phyloP scores from a whole-genome alignment of 2,797 vertebrate genomes.

The Rhincodon typus region DNA sequence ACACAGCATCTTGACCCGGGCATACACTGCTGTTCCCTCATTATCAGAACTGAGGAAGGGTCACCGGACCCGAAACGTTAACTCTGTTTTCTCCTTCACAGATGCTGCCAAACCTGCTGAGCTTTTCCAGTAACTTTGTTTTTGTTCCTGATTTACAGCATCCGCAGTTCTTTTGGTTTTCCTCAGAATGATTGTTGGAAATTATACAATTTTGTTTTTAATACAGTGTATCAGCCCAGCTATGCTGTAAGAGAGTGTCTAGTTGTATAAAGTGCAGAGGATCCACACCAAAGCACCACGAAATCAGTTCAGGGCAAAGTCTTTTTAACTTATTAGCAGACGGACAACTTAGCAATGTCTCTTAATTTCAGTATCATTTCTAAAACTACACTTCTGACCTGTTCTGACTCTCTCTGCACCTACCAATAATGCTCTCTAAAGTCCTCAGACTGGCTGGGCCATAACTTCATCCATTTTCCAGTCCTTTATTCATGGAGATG shows the following conservation, averaged over 20 bases:
- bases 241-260: neutral
- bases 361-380: neutral
- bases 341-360: neutral
- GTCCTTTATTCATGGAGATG: neutral
- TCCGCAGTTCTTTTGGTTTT: neutral
- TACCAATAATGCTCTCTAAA: too few species aligned
- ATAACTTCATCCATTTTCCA: too few species aligned
- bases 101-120: too few species aligned
- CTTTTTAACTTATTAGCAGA: neutral
- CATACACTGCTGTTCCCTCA: neutral
- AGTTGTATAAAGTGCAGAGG: neutral
- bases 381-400: neutral
- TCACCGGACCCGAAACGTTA: too few species aligned
- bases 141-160: too few species aligned
- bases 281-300: neutral
- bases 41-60: too few species aligned
- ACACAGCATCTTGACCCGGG: neutral
- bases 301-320: neutral
- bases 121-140: too few species aligned
- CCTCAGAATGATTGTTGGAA: neutral
- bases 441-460: neutral
- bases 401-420: neutral
- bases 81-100: too few species aligned
- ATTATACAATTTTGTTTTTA: neutral
- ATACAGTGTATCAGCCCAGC: neutral